These are phyloP conservation scores for Eretmochelys imbricata DNA, from an alignment of 2,113 vertebrate species.

Conservation along the genomic window DNA sequence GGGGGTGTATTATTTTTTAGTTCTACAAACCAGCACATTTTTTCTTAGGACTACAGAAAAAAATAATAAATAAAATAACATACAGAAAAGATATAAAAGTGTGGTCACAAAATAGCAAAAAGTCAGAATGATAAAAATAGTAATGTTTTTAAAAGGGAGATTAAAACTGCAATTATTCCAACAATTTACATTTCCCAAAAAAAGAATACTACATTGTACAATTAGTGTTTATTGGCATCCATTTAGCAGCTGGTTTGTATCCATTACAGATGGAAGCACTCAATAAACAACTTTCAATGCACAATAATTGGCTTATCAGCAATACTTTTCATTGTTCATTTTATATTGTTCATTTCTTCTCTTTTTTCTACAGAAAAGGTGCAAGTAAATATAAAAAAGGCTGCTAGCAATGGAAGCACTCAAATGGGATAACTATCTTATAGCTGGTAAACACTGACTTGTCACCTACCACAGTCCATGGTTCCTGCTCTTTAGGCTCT, in stretches of 20 bases:
- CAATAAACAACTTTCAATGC: neutral
- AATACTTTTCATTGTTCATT: neutral
- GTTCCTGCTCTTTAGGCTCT: slow-evolving; percentile 96
- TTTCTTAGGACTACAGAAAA: neutral
- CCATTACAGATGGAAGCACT: neutral
- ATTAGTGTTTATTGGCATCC: neutral
- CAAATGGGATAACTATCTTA: neutral
- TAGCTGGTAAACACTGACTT: neutral
- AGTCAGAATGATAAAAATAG: neutral
- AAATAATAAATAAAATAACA: accelerated
- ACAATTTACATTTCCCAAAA: neutral
- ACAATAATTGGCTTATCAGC: neutral
- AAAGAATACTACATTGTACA: neutral
- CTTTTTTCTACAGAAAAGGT: neutral
- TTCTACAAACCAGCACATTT: neutral
- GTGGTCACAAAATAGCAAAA: neutral
- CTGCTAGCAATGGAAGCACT: neutral
- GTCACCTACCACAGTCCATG: slow-evolving; percentile 96
- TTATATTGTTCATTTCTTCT: neutral
- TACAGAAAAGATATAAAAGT: neutral
- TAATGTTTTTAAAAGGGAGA: neutral
- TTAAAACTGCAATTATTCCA: neutral
- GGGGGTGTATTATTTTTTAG: neutral
- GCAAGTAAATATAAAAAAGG: neutral
- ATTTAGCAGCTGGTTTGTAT: neutral